Percentiles rank a stretch among this genome's conserved stretches.
Conservation (phyloP, 2,888 invertebrate species). For the Octodonta nipae region DNA sequence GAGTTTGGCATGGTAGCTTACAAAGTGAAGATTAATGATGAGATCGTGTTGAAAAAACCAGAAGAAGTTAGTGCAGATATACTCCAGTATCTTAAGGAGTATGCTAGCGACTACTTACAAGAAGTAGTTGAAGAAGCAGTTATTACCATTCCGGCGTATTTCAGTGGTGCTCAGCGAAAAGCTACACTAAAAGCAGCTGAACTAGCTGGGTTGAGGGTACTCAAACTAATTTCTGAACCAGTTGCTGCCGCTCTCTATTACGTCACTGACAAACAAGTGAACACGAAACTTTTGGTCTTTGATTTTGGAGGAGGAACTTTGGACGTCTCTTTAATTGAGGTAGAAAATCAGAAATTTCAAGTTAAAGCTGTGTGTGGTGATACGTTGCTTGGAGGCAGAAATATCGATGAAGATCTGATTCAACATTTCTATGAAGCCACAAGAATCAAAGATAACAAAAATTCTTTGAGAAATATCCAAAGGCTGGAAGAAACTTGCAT, state of each 20-base stretch:
- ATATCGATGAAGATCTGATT: constrained; percentile 11
- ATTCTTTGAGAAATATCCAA: too few species aligned
- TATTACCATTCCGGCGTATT: constrained; percentile 13
- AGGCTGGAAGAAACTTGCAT: too few species aligned
- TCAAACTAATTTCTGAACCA: too few species aligned
- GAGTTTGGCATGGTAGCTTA: too few species aligned
- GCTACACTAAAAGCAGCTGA: too few species aligned
- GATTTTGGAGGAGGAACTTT: constrained; percentile 21
- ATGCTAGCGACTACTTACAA: constrained; percentile 9
- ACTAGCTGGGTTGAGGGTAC: too few species aligned
- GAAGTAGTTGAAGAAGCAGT: constrained; percentile 11
- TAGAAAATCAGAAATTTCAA: constrained; percentile 9
- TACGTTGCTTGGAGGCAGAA: constrained; percentile 12
- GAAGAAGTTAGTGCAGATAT: constrained; percentile 14
- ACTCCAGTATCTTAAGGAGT: constrained; percentile 10
- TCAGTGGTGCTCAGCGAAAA: too few species aligned
- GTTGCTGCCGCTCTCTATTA: not conserved
- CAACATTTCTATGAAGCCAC: too few species aligned
- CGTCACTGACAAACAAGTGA: not conserved
- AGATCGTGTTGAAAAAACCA: too few species aligned
- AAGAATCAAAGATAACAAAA: too few species aligned
- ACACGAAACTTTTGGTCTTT: constrained; percentile 8
- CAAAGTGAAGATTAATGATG: too few species aligned
- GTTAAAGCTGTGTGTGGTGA: constrained; percentile 13
- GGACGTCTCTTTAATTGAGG: constrained; percentile 18